Evolutionary conservation across 2,797 vertebrate genomes (phyloP), one percentile per base, ranked within the genome.

Genomic region (Pseudomugil gertrudae): DNA sequence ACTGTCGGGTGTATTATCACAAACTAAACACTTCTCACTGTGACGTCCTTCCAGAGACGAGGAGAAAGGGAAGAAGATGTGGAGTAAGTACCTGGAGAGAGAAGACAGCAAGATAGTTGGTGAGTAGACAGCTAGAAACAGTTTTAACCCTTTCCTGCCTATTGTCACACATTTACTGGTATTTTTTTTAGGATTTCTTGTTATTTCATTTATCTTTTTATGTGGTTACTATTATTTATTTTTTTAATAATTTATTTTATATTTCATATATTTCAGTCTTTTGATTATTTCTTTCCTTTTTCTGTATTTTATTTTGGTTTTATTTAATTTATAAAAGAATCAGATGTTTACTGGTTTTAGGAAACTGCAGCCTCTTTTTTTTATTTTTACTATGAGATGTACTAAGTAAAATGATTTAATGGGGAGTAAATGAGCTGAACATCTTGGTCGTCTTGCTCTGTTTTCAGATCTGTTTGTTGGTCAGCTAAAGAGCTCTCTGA

Each of bases 1-100:
- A 21, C 9, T 23, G 5, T 9, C 9, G 10, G 9, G 43, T 47
- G 21, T 6, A 7, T 48, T 48, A 24, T 23, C 11, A 48, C 7
- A 23, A 50, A 50, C 8, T 13, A 21, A 21, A 48, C 47, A 55
- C 3, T 38, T 50, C 35, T 27, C 2, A 7, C 52, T 73, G 11
- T 71, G 3, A 29, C 85, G 21, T 15, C 1, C 65, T 9, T 68
- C 36, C 86, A 98, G 98, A 15, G 96, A 99, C 0, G 95, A 97
- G 0, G 97, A 99, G 87, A 99, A 98, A 86, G 96, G 97, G 65
- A 95, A 94, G 77, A 96, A 95, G 85, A 98, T 99, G 98, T 99
- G 98, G 98, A 94, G 92, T 87, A 97, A 95, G 89, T 99, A 98
- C 80, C 90, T 97, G 59, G 97, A 97, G 69, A 93, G 96, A 81